Evolutionary conservation across 2,888 invertebrate species (phyloP).

Genomic region (Steinernema carpocapsae): DNA sequence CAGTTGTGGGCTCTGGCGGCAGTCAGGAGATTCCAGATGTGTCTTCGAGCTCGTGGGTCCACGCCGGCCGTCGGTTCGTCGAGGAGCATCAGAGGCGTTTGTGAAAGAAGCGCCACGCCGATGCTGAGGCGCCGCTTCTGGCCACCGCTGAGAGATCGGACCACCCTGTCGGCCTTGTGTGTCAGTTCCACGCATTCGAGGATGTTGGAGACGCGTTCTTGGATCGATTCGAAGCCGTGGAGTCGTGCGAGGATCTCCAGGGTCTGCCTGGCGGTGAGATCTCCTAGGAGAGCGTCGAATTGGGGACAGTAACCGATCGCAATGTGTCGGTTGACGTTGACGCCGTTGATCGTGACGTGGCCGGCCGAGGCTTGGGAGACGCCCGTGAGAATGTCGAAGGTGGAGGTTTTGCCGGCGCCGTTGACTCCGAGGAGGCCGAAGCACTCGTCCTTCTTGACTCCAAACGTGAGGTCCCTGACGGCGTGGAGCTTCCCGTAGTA

Average conservation of each 20-base stretch:
- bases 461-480: conserved; percentile 56
- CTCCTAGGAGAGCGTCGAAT: conserved; percentile 63
- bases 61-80: conserved; percentile 55
- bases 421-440: conserved; percentile 64
- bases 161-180: conserved; percentile 57
- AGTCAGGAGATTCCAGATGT: conserved; percentile 48
- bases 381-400: conserved; percentile 66
- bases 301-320: conserved; percentile 65
- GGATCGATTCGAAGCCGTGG: conserved; percentile 51
- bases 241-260: conserved; percentile 55
- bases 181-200: conserved; percentile 57
- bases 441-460: conserved; percentile 60
- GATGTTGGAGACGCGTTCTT: conserved; percentile 48
- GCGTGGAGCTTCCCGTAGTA: conserved; percentile 50
- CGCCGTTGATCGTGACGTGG: conserved; percentile 49
- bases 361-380: conserved; percentile 48
- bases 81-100: conserved; percentile 46
- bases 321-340: conserved; percentile 44
- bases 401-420: conserved; percentile 67
- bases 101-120: conserved; percentile 47
- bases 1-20: conserved; percentile 51
- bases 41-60: conserved; percentile 47
- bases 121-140: conserved; percentile 54
- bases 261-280: conserved; percentile 61
- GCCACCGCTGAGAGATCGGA: conserved; percentile 49